Evolutionary conservation across 2,113 vertebrate genomes (phyloP).

Genomic region (Ardeotis arabs): DNA sequence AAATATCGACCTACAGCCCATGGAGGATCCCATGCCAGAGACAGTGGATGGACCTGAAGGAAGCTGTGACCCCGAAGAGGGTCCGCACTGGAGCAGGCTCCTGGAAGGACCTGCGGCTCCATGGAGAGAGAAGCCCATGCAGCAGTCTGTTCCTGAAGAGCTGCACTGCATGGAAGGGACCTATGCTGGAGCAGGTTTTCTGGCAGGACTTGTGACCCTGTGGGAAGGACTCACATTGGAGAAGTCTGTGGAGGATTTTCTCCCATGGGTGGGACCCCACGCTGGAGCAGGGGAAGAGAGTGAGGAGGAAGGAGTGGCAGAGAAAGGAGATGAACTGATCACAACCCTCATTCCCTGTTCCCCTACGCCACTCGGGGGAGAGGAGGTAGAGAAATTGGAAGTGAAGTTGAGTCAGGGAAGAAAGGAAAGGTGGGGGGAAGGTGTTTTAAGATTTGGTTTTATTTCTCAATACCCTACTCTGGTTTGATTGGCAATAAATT

Average conservation of each 20-base stretch:
- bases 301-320: not conserved
- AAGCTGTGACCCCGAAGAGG: not conserved
- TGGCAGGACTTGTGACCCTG: not conserved
- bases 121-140: too few relatives aligned
- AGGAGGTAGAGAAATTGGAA: not conserved
- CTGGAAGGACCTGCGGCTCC: not conserved
- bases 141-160: too few relatives aligned
- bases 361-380: accelerated
- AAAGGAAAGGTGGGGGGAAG: too few relatives aligned
- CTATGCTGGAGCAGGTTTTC: too few relatives aligned
- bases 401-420: not conserved
- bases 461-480: too few relatives aligned
- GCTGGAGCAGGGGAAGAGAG: not conserved
- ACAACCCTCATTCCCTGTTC: not conserved
- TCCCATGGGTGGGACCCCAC: not conserved
- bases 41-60: accelerated
- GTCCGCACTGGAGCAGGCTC: accelerated
- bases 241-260: not conserved
- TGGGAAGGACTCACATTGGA: not conserved
- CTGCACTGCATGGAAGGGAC: too few relatives aligned
- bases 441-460: not conserved
- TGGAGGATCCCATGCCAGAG: accelerated
- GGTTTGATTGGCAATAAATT: too few relatives aligned
- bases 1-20: not conserved
- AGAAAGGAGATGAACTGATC: not conserved